A percentile compares a stretch with the other conserved stretches of the same genome.
Evolutionary conservation across 2,113 vertebrate species (phyloP).

Genomic region (Lampris incognitus): DNA sequence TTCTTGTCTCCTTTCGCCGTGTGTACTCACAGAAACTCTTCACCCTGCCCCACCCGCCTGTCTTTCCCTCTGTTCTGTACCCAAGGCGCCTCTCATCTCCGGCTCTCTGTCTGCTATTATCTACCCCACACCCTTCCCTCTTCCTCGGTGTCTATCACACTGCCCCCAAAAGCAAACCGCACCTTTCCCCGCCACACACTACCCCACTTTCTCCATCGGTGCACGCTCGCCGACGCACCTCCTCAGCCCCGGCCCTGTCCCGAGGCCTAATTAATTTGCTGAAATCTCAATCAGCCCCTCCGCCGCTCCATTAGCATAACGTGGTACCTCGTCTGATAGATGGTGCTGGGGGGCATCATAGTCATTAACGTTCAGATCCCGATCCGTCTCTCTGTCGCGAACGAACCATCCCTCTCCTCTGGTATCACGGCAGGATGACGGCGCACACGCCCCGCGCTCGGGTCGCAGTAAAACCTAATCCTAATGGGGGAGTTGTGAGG

Average conservation of each 20-base stretch:
- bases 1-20: background rate
- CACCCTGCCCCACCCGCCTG: background rate
- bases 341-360: constrained; percentile 63
- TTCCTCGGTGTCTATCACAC: constrained; percentile 4
- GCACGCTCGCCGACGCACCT: constrained; percentile 44
- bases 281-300: constrained; percentile 72
- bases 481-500: constrained; percentile 45
- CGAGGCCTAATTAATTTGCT: constrained; percentile 72
- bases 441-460: constrained; percentile 45
- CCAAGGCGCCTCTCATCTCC: background rate
- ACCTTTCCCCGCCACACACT: constrained; percentile 24
- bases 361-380: constrained; percentile 51
- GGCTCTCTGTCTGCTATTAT: constrained; percentile 6
- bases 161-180: constrained; percentile 19
- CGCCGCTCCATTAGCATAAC: constrained; percentile 60
- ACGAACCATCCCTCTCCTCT: constrained; percentile 13
- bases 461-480: constrained; percentile 65
- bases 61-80: background rate
- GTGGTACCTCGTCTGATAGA: constrained; percentile 55
- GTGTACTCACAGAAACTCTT: constrained; percentile 1
- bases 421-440: constrained; percentile 47
- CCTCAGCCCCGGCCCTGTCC: constrained; percentile 59
- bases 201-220: constrained; percentile 34
- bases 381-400: constrained; percentile 10
- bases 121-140: background rate